Conservation (phyloP, 2,888 invertebrate species). For the Aquatica leii region DNA sequence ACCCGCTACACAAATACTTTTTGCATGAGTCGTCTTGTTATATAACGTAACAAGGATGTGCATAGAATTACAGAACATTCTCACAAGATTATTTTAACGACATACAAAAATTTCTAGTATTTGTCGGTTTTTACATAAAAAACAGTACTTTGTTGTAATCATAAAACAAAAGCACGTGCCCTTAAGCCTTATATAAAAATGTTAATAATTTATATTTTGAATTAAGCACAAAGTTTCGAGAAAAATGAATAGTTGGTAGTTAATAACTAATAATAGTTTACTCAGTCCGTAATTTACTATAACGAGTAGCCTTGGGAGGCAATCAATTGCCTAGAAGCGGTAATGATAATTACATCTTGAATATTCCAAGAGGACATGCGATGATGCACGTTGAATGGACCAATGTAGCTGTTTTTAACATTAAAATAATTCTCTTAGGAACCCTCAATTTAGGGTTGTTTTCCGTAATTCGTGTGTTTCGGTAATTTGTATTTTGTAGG, state of each 20-base stretch:
- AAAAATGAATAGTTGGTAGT: too few species aligned
- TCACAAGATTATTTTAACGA: too few species aligned
- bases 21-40: not conserved
- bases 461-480: constrained; percentile 22
- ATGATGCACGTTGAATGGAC: constrained; percentile 31
- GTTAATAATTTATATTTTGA: too few species aligned
- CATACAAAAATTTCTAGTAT: too few species aligned
- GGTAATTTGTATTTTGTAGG: constrained; percentile 25
- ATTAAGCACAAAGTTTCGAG: too few species aligned
- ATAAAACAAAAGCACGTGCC: too few species aligned
- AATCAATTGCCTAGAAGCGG: constrained; percentile 43
- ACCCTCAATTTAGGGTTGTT: constrained; percentile 29
- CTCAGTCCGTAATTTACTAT: constrained; percentile 40
- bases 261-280: constrained; percentile 43
- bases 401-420: constrained; percentile 23
- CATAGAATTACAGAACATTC: not conserved
- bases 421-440: constrained; percentile 28
- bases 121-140: too few species aligned
- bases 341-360: constrained; percentile 43
- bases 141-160: too few species aligned
- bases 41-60: not conserved
- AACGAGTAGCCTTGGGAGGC: constrained; percentile 44
- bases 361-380: constrained; percentile 37
- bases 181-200: too few species aligned
- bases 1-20: constrained; percentile 10